Evolutionary conservation across 2,888 invertebrate genomes (phyloP).

Genomic region (Stenurella melanura): DNA sequence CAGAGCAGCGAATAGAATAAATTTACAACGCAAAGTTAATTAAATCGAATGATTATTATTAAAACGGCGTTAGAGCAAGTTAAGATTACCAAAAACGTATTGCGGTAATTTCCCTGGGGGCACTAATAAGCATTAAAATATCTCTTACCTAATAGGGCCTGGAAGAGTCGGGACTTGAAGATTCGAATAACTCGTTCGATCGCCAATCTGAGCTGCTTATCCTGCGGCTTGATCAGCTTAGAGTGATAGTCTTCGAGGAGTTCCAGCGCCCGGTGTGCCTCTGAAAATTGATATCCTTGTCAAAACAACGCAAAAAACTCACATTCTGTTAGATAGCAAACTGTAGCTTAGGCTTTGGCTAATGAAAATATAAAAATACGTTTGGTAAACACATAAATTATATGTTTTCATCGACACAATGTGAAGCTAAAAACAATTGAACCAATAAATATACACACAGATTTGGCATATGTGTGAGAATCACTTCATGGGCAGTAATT

Average conservation of each 20-base stretch:
- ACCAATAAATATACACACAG: too few relatives aligned
- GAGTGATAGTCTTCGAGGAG: conserved; percentile 98
- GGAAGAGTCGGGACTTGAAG: conserved; percentile 98
- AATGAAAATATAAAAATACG: too few relatives aligned
- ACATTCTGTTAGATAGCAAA: not conserved
- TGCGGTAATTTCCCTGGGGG: conserved; percentile 12
- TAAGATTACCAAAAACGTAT: conserved; percentile 10
- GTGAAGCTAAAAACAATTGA: too few relatives aligned
- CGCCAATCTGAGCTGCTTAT: conserved; percentile 94
- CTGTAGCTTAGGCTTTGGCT: not conserved
- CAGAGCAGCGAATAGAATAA: not conserved
- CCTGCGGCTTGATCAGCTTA: conserved; percentile 94
- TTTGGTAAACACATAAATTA: too few relatives aligned
- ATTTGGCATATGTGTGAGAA: too few relatives aligned
- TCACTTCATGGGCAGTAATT: too few relatives aligned
- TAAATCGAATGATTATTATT: conserved; percentile 3
- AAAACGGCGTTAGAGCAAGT: not conserved
- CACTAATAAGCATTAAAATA: conserved; percentile 8
- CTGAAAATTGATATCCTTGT: conserved; percentile 74
- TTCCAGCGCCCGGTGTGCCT: conserved; percentile 98
- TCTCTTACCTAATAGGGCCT: conserved; percentile 95
- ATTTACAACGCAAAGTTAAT: not conserved
- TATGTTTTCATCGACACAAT: too few relatives aligned
- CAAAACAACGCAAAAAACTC: not conserved
- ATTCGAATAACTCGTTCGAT: conserved; percentile 98